phyloP scores from a whole-genome alignment of 2,888 invertebrate genomes.

The Palloptera scutellata region DNA sequence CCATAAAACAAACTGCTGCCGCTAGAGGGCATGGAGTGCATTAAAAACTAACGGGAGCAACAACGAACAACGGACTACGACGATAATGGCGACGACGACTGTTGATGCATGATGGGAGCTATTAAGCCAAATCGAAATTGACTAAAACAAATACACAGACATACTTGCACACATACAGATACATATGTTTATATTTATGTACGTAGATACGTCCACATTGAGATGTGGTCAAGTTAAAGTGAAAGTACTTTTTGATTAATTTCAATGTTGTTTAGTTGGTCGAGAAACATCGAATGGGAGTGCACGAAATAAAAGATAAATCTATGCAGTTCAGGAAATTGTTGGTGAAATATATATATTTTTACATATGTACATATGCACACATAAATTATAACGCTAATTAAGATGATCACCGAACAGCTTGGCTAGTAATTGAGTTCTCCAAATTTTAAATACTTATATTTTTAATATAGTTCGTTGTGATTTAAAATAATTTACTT shows the following conservation, averaged over 20 bases:
- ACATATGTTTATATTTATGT: conserved; percentile 8
- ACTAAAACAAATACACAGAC: conserved; percentile 22
- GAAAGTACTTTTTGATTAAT: conserved; percentile 29
- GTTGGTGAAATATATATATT: not conserved
- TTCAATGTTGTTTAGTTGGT: conserved; percentile 20
- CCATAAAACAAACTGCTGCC: not conserved
- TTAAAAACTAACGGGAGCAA: conserved; percentile 7
- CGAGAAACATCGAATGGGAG: not conserved
- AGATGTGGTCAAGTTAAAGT: conserved; percentile 15
- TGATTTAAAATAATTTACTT: no score
- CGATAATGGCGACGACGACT: conserved; percentile 3
- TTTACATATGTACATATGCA: no score
- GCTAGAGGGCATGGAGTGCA: not conserved
- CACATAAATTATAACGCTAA: not conserved
- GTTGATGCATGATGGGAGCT: conserved; percentile 17
- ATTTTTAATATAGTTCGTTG: no score
- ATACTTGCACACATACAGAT: not conserved
- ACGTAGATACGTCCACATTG: conserved; percentile 6
- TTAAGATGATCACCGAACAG: not conserved
- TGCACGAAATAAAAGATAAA: not conserved
- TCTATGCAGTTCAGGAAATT: conserved; percentile 12
- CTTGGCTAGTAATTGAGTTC: no score
- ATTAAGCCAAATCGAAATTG: conserved; percentile 31
- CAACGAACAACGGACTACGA: not conserved
- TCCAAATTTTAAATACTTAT: no score